A percentile compares a stretch with the other conserved stretches of the same genome.
phyloP scores from a whole-genome alignment of 92 coral and sea anemone species.

The Galaxea fascicularis region DNA sequence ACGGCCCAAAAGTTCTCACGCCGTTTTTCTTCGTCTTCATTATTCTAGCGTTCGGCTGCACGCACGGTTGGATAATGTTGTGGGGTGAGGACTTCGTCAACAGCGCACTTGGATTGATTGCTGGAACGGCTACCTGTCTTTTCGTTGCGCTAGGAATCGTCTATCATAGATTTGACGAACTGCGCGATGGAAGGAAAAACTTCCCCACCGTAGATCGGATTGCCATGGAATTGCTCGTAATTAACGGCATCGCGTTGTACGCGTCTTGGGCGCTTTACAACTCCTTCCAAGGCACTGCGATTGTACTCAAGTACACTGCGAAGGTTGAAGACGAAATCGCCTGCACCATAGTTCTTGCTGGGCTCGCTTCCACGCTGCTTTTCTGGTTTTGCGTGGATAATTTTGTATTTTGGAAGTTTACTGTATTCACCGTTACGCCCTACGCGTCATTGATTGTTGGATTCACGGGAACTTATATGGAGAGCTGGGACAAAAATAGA shows the following conservation, averaged over 20 bases:
- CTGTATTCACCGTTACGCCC: constrained; percentile 78
- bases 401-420: constrained; percentile 74
- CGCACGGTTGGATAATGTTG: constrained; percentile 83
- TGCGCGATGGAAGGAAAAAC: constrained; percentile 61
- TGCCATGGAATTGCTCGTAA: constrained; percentile 76
- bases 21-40: constrained; percentile 81
- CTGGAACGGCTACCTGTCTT: constrained; percentile 64
- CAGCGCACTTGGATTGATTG: constrained; percentile 77
- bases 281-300: constrained; percentile 72
- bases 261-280: constrained; percentile 87
- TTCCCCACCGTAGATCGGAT: constrained; percentile 77
- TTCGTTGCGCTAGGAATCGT: constrained; percentile 73
- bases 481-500: constrained; percentile 64
- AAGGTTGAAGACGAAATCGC: constrained; percentile 75
- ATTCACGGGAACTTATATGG: constrained; percentile 74
- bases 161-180: constrained; percentile 70
- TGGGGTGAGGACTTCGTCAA: constrained; percentile 79
- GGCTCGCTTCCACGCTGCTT: constrained; percentile 67
- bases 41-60: constrained; percentile 81
- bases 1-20: constrained; percentile 77
- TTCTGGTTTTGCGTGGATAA: constrained; percentile 89
- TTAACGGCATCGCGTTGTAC: constrained; percentile 84
- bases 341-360: constrained; percentile 76
- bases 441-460: constrained; percentile 83
- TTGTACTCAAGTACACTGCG: constrained; percentile 75